Evolutionary conservation across 1,140 invertebrate species (phyloP).

Genomic region (Atta texana): DNA sequence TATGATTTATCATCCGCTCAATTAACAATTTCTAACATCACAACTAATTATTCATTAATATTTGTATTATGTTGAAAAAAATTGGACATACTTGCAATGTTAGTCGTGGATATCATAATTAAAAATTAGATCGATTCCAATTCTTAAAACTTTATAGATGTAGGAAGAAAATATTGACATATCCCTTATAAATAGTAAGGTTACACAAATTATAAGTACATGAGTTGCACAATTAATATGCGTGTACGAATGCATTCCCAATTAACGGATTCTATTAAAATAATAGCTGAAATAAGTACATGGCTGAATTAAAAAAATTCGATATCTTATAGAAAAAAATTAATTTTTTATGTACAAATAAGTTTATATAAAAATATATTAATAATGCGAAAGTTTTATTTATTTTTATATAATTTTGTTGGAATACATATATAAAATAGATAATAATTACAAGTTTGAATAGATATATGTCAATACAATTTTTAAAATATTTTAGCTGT

Average conservation of each 20-base stretch:
- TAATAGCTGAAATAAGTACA: neutral
- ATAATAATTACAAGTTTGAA: conserved; percentile 5
- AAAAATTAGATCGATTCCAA: conserved; percentile 40
- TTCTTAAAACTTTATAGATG: neutral
- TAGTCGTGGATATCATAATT: conserved; percentile 42
- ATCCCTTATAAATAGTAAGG: neutral
- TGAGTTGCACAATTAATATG: conserved; percentile 12
- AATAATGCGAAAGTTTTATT: conserved; percentile 5
- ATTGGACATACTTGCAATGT: neutral
- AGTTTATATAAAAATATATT: neutral
- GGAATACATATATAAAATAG: neutral
- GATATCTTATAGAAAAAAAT: neutral
- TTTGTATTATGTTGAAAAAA: neutral
- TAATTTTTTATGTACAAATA: neutral
- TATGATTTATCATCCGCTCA: neutral
- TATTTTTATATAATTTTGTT: conserved; percentile 10
- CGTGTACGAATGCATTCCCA: neutral
- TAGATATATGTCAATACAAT: neutral
- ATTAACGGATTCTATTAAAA: neutral
- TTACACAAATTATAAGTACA: neutral
- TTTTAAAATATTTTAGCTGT: neutral
- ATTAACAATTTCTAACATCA: neutral
- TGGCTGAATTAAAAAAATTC: neutral
- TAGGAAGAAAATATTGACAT: neutral
- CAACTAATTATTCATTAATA: neutral